Evolutionary conservation across 2,113 vertebrate genomes (phyloP).

Genomic region (Anolis carolinensis): DNA sequence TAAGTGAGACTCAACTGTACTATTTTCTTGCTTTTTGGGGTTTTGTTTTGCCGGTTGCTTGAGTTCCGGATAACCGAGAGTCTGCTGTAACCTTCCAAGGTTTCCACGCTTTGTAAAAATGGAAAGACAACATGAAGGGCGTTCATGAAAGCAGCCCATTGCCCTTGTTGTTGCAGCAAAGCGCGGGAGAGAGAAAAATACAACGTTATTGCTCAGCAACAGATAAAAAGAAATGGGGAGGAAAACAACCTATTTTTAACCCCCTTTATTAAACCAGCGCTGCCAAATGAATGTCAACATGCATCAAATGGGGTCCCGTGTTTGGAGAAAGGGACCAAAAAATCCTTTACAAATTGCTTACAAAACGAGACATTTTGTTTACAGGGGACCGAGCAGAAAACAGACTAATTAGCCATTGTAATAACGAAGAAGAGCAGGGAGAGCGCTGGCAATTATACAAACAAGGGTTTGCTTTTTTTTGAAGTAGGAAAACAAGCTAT

Average conservation of each 20-base stretch:
- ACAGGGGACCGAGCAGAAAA: slow-evolving; percentile 65
- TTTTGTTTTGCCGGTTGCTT: no score
- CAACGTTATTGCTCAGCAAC: slow-evolving; percentile 66
- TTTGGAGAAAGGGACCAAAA: slow-evolving; percentile 36
- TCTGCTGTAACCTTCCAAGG: neutral
- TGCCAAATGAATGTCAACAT: slow-evolving; percentile 73
- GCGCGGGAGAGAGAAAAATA: slow-evolving; percentile 52
- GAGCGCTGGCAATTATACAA: slow-evolving; percentile 62
- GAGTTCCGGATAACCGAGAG: no score
- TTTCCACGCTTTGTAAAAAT: slow-evolving; percentile 47
- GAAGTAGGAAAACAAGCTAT: slow-evolving; percentile 30
- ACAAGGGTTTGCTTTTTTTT: no score
- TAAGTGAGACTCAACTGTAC: no score
- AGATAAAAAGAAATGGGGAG: slow-evolving; percentile 70
- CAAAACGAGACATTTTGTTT: slow-evolving; percentile 69
- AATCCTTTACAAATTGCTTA: slow-evolving; percentile 62
- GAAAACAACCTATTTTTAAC: slow-evolving; percentile 67
- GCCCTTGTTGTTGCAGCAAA: slow-evolving; percentile 68
- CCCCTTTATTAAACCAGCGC: slow-evolving; percentile 68
- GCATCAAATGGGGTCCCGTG: slow-evolving; percentile 72
- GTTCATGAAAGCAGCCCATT: slow-evolving; percentile 66
- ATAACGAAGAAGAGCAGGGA: slow-evolving; percentile 19
- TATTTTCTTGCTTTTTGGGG: no score
- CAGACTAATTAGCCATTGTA: slow-evolving; percentile 67
- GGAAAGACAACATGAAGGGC: slow-evolving; percentile 68